Base-by-base conservation (phyloP, 2,888 invertebrate genomes). In the Euplagia quadripunctaria region DNA sequence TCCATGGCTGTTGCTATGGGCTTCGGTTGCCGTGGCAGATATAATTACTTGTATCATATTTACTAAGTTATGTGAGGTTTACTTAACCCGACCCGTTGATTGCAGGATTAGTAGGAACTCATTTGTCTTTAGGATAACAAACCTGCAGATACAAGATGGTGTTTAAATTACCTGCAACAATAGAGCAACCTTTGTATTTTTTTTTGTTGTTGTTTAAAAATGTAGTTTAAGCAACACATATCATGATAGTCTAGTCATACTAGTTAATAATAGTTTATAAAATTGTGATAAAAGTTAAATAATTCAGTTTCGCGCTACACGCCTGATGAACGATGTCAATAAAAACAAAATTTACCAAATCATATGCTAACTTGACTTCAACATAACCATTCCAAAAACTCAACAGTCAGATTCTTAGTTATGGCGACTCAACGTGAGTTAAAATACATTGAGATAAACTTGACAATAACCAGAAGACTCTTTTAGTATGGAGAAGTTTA, bases 31-130 rank as follows among this genome's bases (percentile, higher is more conserved):
- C 17, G 42, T 11, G 9, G 51, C 42, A 66, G 65, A 69, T 70
- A 76, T 83, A 82, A 82, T 82, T 83, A 78, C 81, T 77, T 70
- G 74, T 72, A 80, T 83, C 81, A 83, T 83, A 83, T 85, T 82
- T 80, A 71, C 74, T 80, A 78, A 82, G 73, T 78, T 82, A 82
- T 80, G 78, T 69, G 72, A 65, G 66, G 67, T 70, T 72, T 55
- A 68, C 71, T 61, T 43, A 11, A 42, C 41, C 72, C 20, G 55
- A 68, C 68, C 55, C 46, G 42, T 20, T 52, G 70, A 72, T 67
- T 46, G 52, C 9, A 52, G n/a, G 64, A 14, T 64, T 68, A 63
- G 31, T 68, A 20, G 31, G 31, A 14, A 31, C 31, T 65, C 46
- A 31, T 31, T 58, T 17, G 46, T 63, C 61, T 69, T 63, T 63